Evolutionary conservation across 23 tunicate species (phyloP).

Genomic region (Phallusia fumigata): DNA sequence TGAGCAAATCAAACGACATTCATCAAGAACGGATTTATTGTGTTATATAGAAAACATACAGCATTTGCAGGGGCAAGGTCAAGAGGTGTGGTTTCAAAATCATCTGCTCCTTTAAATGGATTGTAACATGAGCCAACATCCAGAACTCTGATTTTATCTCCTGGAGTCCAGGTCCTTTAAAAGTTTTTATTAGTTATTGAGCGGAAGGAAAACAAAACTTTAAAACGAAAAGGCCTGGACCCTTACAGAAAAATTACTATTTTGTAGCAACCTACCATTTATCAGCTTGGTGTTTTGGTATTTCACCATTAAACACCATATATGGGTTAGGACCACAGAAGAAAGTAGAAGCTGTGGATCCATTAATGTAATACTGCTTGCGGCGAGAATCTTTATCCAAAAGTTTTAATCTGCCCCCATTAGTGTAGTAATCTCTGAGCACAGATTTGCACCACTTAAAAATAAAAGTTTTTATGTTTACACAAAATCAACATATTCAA

Average conservation of each 20-base stretch:
- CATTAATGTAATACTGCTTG: conserved; percentile 23
- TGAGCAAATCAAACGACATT: too few relatives aligned
- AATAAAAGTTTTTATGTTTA: neutral
- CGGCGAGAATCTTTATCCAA: conserved; percentile 69
- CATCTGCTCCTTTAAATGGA: conserved; percentile 46
- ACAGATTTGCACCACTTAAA: conserved; percentile 65
- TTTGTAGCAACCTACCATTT: neutral
- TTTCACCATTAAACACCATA: neutral
- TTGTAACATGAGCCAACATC: conserved; percentile 86
- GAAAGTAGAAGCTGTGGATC: conserved; percentile 8
- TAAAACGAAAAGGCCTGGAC: too few relatives aligned
- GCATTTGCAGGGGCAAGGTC: conserved; percentile 67
- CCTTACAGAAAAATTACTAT: too few relatives aligned
- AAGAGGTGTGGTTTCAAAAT: conserved; percentile 56
- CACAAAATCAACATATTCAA: too few relatives aligned
- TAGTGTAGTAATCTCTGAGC: conserved; percentile 31
- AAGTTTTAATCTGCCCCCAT: conserved; percentile 35
- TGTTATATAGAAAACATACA: conserved; percentile 4
- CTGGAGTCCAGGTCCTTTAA: too few relatives aligned
- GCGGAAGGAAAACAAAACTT: too few relatives aligned
- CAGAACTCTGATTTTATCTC: conserved; percentile 40
- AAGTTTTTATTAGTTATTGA: too few relatives aligned
- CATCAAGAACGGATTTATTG: neutral
- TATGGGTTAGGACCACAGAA: conserved; percentile 52
- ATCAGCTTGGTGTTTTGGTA: neutral